A percentile compares a stretch with the other conserved stretches of the same genome.
phyloP scores from a whole-genome alignment of 1,140 invertebrate species.

The Oppia nitens region DNA sequence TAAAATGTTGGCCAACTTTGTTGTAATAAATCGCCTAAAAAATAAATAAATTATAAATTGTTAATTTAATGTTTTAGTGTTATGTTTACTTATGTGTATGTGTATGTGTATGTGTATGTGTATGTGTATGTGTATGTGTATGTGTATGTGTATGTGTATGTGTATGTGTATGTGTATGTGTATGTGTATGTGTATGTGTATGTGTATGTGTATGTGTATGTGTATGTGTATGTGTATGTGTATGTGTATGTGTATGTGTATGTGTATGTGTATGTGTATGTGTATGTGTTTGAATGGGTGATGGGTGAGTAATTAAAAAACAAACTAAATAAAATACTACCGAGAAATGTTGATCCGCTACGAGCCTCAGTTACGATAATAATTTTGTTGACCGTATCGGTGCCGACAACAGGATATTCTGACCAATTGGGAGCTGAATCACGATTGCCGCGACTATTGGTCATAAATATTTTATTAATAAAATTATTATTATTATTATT shows the following conservation, averaged over 20 bases:
- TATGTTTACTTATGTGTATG: not conserved
- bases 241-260: no score
- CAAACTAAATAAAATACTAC: not conserved
- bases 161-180: no score
- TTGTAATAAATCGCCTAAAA: conserved; percentile 9
- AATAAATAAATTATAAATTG: not conserved
- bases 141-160: no score
- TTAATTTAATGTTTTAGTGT: not conserved
- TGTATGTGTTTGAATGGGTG: not conserved
- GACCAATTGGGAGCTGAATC: not conserved
- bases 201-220: no score
- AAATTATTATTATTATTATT: no score
- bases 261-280: no score
- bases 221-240: no score
- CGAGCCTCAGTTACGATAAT: conserved; percentile 5
- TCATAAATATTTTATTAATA: no score
- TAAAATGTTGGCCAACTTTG: conserved; percentile 4
- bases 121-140: no score
- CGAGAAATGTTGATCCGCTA: conserved; percentile 11
- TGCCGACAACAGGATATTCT: not conserved
- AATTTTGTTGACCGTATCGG: not conserved
- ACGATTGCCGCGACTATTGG: no score
- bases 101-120: no score
- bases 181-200: no score
- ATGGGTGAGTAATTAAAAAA: not conserved